These are phyloP conservation scores for Trematomus bernacchii DNA, from an alignment of 2,797 vertebrate species.

Conservation along the genomic window DNA sequence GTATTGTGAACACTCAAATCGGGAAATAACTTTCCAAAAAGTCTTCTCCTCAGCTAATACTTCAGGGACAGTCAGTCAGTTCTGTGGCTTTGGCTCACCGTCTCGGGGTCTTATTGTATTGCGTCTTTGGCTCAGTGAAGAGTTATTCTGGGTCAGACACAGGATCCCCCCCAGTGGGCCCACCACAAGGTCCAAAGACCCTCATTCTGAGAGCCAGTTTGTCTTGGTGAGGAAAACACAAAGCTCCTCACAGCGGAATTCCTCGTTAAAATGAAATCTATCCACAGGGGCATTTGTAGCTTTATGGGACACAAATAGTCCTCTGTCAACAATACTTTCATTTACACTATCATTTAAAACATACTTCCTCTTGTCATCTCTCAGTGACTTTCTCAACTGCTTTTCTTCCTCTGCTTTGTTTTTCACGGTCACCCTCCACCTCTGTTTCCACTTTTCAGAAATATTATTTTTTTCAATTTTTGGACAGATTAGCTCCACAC, in stretches of 20 bases:
- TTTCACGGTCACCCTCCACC: conserved; percentile 24
- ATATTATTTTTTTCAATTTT: conserved; percentile 43
- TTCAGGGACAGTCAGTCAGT: conserved; percentile 28
- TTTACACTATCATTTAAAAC: conserved; percentile 35
- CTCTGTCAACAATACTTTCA: conserved; percentile 49
- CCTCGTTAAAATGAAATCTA: conserved; percentile 74
- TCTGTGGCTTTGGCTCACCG: conserved; percentile 54
- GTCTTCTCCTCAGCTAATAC: neutral
- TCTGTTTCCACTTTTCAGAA: conserved; percentile 10
- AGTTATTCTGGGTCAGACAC: conserved; percentile 70
- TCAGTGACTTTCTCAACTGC: conserved; percentile 21
- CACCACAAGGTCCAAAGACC: conserved; percentile 50
- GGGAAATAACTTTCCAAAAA: conserved; percentile 7
- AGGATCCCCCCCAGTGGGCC: conserved; percentile 68
- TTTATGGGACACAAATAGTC: conserved; percentile 49
- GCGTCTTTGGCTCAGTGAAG: conserved; percentile 56
- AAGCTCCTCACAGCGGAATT: conserved; percentile 52
- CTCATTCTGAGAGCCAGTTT: conserved; percentile 72
- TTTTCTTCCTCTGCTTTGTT: conserved; percentile 15
- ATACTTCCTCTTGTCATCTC: conserved; percentile 30
- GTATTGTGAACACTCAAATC: neutral
- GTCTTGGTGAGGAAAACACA: conserved; percentile 72
- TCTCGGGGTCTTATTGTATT: conserved; percentile 39
- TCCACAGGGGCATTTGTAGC: conserved; percentile 59
- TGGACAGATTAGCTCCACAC: conserved; percentile 69